Evolutionary conservation across 1,140 invertebrate genomes (phyloP).

Genomic region (Heliconius eleuchia): DNA sequence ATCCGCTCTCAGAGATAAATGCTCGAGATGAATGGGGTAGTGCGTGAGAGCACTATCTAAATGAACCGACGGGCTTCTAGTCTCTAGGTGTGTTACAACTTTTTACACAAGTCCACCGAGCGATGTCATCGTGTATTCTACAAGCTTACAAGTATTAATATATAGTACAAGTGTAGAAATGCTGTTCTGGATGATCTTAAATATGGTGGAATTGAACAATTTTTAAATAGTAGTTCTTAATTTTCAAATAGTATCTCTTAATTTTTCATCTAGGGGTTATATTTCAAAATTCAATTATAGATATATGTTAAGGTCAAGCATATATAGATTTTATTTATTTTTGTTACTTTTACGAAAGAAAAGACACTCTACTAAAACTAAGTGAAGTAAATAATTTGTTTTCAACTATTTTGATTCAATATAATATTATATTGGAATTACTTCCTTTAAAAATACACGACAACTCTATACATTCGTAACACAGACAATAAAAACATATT

Average conservation of each 20-base stretch:
- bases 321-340: too few relatives aligned
- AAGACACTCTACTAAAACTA: too few relatives aligned
- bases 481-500: slow-evolving; percentile 43
- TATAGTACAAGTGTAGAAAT: slow-evolving; percentile 33
- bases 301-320: too few relatives aligned
- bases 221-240: background rate
- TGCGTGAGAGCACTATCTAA: slow-evolving; percentile 73
- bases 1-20: slow-evolving; percentile 68
- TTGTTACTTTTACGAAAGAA: too few relatives aligned
- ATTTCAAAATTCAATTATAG: too few relatives aligned
- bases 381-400: too few relatives aligned
- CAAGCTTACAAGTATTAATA: slow-evolving; percentile 61
- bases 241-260: too few relatives aligned
- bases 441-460: background rate
- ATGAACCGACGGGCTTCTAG: slow-evolving; percentile 41
- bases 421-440: background rate
- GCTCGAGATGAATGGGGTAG: slow-evolving; percentile 64
- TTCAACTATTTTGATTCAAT: too few relatives aligned
- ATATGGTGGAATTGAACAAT: background rate
- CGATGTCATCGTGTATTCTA: slow-evolving; percentile 51
- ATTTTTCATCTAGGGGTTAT: too few relatives aligned
- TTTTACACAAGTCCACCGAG: slow-evolving; percentile 49
- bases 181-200: slow-evolving; percentile 18
- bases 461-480: slow-evolving; percentile 16
- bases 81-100: slow-evolving; percentile 56